Base-by-base conservation (phyloP, 2,797 vertebrate species). In the Aplochiton taeniatus region DNA sequence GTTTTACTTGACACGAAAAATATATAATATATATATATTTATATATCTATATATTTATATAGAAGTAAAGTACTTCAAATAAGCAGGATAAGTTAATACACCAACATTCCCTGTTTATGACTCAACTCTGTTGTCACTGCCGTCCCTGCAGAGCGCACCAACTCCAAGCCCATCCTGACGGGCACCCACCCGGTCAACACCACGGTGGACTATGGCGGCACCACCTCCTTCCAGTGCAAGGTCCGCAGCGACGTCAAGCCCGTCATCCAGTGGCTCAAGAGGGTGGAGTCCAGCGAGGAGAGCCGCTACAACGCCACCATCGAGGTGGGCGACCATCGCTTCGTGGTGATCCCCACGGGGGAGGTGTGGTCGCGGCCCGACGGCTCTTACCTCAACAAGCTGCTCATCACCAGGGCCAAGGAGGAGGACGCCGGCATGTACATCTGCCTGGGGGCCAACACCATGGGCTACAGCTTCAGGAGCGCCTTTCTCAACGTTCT, bases 381-480 rank as follows among this genome's bases (percentile, higher is more conserved):
- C 0, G 97, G 97, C 10, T 98, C 98, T 60, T 99, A 99, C 90
- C 93, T 99, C 83, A 98, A 98, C 92, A 99, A 99, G 85, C 92
- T 99, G 79, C 95, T 99, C 83, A 98, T 99, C 50, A 93, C 94
- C 0, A 91, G 96, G 1, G 98, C 98, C 67, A 98, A 96, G 78
- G 95, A 96, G 82, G 97, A 98, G 31, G 97, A 99, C 0, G 95
- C 95, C 0, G 98, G 97, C 88, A 98, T 98, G 95, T 98, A 98
- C 87, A 97, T 98, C 77, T 98, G 97, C 80, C 90, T 98, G 0
- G 98, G 98, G 0, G 98, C 98, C 49, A 99, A 99, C 76, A 98
- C 96, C 5, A 98, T 98, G 96, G 98, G 97, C 74, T 98, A 98
- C 91, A 98, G 96, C 89, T 98, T 97, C 87, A 93, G 97, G 73